These are phyloP conservation scores for Syndactyla subalaris DNA, from an alignment of 2,797 vertebrate species.

Conservation along the genomic window DNA sequence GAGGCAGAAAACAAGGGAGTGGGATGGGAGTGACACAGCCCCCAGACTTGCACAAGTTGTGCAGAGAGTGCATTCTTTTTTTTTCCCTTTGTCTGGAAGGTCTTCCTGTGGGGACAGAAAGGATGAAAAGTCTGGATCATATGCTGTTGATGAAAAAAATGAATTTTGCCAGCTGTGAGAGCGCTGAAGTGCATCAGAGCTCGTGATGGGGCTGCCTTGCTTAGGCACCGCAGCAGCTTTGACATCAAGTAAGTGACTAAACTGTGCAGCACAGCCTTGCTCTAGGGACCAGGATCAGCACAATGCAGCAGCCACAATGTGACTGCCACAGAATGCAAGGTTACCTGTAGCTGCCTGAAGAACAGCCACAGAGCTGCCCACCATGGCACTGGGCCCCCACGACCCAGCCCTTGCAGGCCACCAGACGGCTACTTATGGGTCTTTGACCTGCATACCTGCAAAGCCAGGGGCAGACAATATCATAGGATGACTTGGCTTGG, in stretches of 20 bases:
- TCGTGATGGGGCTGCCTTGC: background rate
- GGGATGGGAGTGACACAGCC: accelerated
- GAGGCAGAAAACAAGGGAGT: background rate
- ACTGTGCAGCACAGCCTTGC: background rate
- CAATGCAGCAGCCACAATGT: accelerated
- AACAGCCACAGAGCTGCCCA: background rate
- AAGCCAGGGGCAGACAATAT: background rate
- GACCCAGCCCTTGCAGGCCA: background rate
- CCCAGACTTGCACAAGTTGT: background rate
- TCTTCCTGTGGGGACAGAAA: background rate
- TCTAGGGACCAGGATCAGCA: background rate
- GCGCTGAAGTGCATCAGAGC: background rate
- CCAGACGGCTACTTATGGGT: background rate
- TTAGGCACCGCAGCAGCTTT: background rate
- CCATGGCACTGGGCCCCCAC: accelerated
- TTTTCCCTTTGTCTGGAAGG: background rate
- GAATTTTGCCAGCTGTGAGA: background rate
- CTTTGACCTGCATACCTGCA: background rate
- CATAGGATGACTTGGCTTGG: background rate
- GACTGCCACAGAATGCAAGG: background rate
- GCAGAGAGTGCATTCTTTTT: background rate
- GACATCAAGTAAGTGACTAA: background rate
- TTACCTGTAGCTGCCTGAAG: background rate
- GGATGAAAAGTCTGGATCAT: background rate
- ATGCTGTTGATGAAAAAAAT: background rate